Base-by-base conservation (phyloP, 1,140 invertebrate species). In the Bombus vancouverensis region DNA sequence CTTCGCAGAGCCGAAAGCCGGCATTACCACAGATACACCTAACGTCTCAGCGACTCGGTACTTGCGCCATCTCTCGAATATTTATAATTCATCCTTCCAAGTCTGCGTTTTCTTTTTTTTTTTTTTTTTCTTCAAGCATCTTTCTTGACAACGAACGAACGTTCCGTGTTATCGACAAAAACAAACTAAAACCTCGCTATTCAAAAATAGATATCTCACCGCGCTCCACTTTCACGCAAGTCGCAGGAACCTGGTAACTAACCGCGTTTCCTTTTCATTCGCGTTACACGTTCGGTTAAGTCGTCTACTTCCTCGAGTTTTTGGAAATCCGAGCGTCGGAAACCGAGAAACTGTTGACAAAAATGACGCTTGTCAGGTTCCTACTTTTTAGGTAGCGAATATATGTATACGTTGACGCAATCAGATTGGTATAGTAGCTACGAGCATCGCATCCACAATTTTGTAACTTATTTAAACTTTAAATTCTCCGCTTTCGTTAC, bases 21-120 rank as follows among this genome's bases (percentile, higher is more conserved):
- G 90, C 88, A 87, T 90, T 87, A 86, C 89, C 87, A 93, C 91
- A 90, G 87, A 91, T 92, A 92, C 87, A 90, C 84, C 79, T 88
- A 89, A 77, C 37, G 44, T 78, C 74, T 66, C 37, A n/a, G 37
- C 74, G 75, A 85, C 77, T 87, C 59, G 39, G 80, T 83, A 83
- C 81, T 80, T 73, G 72, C 83, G 73, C 68, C 83, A n/a, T 80
- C 68, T 32, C 68, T 65, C 77, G 15, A 53, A 65, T 62, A 85
- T 80, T 85, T 85, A 62, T 85, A 65, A 85, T 82, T 86, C 71
- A 47, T 82, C 47, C 32, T 74, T 59, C 83, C 34, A 44, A 62
- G 65, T 72, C 39, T 59, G 78, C 39, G 59, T 37, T n/a, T 4
- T 34, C 34, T 34, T 34, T 34, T 34, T 34, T 34, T 1, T 15